phyloP scores from a whole-genome alignment of 64 coral and sea anemone genomes.

The Montipora capricornis region DNA sequence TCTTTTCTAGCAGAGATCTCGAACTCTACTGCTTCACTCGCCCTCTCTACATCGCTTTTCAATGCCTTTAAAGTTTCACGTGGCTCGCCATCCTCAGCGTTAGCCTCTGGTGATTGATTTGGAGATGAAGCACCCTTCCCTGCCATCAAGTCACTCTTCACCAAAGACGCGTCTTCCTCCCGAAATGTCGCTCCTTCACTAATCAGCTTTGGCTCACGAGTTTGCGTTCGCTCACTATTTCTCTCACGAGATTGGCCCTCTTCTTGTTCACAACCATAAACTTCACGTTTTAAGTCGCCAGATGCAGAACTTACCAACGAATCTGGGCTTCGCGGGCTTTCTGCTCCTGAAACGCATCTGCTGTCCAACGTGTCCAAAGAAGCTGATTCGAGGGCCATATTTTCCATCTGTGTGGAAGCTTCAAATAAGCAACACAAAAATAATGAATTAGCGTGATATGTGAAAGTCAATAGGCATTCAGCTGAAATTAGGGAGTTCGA shows the following conservation, averaged over 20 bases:
- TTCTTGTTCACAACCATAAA: constrained; percentile 42
- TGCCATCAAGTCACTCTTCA: not conserved
- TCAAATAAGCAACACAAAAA: not conserved
- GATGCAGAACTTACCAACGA: not conserved
- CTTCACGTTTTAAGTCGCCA: constrained; percentile 10
- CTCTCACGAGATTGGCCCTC: not conserved
- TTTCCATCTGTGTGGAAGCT: not conserved
- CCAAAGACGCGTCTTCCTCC: not conserved
- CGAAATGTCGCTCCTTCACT: not conserved
- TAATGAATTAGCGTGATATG: not conserved
- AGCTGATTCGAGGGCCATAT: not conserved
- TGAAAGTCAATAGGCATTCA: too few species aligned
- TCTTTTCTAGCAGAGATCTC: not conserved
- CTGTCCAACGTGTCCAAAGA: not conserved
- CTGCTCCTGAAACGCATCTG: constrained; percentile 22
- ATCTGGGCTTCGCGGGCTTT: constrained; percentile 25
- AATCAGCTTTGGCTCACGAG: not conserved
- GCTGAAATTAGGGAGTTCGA: too few species aligned
- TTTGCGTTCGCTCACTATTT: not conserved
- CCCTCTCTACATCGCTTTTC: not conserved
- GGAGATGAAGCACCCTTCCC: not conserved
- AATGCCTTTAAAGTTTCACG: not conserved
- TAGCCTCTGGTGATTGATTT: not conserved
- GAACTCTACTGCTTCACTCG: not conserved
- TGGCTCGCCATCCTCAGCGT: not conserved